Evolutionary conservation across 1,140 invertebrate genomes (phyloP).

Genomic region (Zaprionus tsacasi): DNA sequence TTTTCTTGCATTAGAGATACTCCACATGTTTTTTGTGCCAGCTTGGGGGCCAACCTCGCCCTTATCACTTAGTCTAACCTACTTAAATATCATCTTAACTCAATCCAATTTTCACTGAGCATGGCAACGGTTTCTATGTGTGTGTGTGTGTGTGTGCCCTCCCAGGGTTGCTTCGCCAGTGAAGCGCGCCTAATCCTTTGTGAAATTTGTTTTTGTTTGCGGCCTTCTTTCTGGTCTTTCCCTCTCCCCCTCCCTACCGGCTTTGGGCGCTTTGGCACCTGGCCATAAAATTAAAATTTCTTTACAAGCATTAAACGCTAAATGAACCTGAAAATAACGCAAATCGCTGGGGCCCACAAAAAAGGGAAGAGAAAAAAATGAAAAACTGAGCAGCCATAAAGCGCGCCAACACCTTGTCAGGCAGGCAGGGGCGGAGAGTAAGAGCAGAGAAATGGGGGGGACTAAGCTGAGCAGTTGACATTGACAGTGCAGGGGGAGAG

Average conservation of each 20-base stretch:
- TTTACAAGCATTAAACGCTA: constrained; percentile 83
- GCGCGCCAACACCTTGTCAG: constrained; percentile 56
- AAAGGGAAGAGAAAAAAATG: constrained; percentile 21
- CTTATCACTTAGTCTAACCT: constrained; percentile 1
- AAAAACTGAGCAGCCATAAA: constrained; percentile 61
- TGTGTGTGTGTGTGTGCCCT: background rate
- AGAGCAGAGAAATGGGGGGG: background rate
- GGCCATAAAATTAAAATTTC: constrained; percentile 82
- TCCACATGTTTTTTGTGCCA: no score
- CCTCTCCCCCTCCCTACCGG: background rate
- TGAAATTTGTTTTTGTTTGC: constrained; percentile 68
- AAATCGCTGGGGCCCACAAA: constrained; percentile 60
- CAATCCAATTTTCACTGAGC: constrained; percentile 1
- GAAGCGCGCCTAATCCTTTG: constrained; percentile 74
- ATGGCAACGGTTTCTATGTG: constrained; percentile 12
- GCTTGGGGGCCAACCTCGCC: background rate
- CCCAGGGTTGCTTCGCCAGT: constrained; percentile 31
- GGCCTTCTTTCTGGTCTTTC: constrained; percentile 42
- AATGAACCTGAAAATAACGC: constrained; percentile 84
- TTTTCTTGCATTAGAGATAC: no score
- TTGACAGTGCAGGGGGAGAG: constrained; percentile 57
- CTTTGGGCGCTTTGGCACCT: constrained; percentile 57
- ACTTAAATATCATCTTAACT: constrained; percentile 1
- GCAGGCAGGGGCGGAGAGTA: background rate
- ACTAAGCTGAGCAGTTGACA: constrained; percentile 49